Evolutionary conservation across 2,797 vertebrate genomes (phyloP), one percentile per base, ranked within the genome.

Genomic region (Enoplosus armatus): DNA sequence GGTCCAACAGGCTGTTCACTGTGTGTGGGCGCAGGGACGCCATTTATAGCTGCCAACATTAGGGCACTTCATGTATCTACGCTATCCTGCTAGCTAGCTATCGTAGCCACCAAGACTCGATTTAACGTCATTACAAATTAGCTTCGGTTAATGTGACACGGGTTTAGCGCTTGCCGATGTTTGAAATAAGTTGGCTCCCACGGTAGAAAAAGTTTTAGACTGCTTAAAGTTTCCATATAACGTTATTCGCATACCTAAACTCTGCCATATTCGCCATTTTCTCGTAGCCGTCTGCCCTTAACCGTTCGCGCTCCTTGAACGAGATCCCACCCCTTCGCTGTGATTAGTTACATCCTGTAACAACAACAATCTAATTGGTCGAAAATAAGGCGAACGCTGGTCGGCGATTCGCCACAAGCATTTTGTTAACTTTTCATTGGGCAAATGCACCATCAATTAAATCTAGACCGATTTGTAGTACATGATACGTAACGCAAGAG

Each of bases 261-360:
- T 58, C 18, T 2, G 6, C 37, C 11, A 43, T 11, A 24, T 24
- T 90, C 95, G 94, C 94, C 95, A 95, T 96, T 94, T 95, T 93
- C 66, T 77, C 18, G 1, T 7, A 11, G 12, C 12, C 1, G 39
- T 67, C 47, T 9, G 24, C 43, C 41, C 89, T 95, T 75, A 89
- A 95, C 91, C 71, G 87, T 96, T 96, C 93, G 95, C 96, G 95
- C 95, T 88, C 63, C 90, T 89, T 75, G 47, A 61, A 59, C 15
- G 7, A 63, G 8, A 59, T 0, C 54, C 91, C 77, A 2, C 89
- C 92, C 58, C 58, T 41, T 73, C 6, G 3, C 15, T 79, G 35
- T 54, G 77, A 92, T 94, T 92, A 89, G 93, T 16, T 35, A 9
- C 3, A 5, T 9, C 6, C 5, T 10, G 6, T 3, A 1, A 9